Conservation (phyloP, 2,888 invertebrate species). For the Monochamus alternatus region DNA sequence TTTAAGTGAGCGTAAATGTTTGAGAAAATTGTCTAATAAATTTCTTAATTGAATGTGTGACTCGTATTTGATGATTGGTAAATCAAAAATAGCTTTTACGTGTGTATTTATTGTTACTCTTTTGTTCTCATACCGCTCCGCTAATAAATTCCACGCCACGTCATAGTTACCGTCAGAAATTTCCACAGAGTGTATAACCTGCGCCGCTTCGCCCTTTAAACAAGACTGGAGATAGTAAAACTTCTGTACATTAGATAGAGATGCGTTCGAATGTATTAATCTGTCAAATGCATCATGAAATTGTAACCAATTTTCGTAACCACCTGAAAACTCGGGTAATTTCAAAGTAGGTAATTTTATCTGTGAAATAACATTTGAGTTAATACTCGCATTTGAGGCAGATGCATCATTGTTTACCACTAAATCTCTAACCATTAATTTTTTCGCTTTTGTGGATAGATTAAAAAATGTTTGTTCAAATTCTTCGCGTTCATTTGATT, state of each 20-base stretch:
- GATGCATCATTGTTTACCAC: neutral
- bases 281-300: too few relatives aligned
- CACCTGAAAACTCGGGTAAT: neutral
- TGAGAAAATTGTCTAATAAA: too few relatives aligned
- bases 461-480: slow-evolving; percentile 6
- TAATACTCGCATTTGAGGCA: neutral
- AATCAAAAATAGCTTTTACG: slow-evolving; percentile 2
- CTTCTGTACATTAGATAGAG: neutral
- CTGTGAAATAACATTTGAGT: neutral
- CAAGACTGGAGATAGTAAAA: neutral
- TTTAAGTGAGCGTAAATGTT: too few relatives aligned
- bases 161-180: neutral
- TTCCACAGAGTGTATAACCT: too few relatives aligned
- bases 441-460: slow-evolving; percentile 9
- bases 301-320: too few relatives aligned
- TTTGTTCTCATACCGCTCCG: neutral
- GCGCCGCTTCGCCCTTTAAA: neutral
- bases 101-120: neutral
- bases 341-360: neutral
- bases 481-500: neutral
- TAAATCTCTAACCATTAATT: neutral
- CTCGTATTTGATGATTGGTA: neutral
- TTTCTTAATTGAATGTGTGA: too few relatives aligned
- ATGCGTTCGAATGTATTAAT: too few relatives aligned
- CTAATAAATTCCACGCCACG: neutral